Evolutionary conservation across 2,797 vertebrate genomes (phyloP).

Genomic region (Aselliscus stoliczkanus): DNA sequence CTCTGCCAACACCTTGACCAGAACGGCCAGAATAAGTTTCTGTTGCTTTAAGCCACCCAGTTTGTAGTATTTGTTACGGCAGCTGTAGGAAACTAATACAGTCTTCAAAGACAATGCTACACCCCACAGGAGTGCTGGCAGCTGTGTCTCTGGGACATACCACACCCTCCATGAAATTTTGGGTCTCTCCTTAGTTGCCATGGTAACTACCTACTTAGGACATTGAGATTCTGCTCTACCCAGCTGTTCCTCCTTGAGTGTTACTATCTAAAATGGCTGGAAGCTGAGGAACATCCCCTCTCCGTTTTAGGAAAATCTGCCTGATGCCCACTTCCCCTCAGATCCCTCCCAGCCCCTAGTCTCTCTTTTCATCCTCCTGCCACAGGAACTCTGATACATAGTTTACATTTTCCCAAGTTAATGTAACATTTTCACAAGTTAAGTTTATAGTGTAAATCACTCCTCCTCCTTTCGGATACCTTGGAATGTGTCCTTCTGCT

Average conservation of each 20-base stretch:
- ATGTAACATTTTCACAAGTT: no score
- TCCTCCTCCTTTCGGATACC: neutral
- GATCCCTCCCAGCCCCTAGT: neutral
- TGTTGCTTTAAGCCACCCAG: neutral
- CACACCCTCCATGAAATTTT: neutral
- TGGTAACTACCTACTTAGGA: neutral
- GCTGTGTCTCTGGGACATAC: no score
- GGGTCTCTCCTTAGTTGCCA: neutral
- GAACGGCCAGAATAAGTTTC: neutral
- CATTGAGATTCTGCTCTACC: neutral
- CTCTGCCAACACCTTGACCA: neutral
- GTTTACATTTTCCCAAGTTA: neutral
- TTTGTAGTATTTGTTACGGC: neutral
- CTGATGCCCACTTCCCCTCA: neutral
- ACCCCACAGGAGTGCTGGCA: fast-evolving
- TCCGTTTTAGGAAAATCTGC: neutral
- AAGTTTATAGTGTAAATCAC: neutral
- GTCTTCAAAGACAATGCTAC: neutral
- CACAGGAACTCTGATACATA: no score
- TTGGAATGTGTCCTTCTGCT: neutral
- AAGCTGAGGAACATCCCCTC: neutral
- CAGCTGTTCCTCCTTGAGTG: neutral
- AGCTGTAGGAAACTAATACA: neutral
- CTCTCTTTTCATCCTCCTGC: neutral
- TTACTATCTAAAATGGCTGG: neutral